Evolutionary conservation across 92 coral and sea anemone species (phyloP).

Genomic region (Epizoanthus illoricatus): DNA sequence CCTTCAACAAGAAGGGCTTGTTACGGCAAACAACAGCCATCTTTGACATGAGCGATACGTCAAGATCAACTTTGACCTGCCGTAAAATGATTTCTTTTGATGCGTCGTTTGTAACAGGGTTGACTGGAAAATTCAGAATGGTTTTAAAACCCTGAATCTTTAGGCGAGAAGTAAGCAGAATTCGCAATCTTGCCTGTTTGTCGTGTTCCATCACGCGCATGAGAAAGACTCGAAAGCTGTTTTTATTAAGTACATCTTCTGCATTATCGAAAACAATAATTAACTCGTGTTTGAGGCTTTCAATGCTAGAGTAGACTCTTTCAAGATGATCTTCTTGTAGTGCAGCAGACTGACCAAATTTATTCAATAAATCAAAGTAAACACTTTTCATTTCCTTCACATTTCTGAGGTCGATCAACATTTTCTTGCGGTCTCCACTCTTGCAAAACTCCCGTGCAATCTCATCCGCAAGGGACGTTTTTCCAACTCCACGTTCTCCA

Average conservation of each 20-base stretch:
- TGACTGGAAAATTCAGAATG: slow-evolving; percentile 37
- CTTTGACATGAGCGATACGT: background rate
- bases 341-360: slow-evolving; percentile 10
- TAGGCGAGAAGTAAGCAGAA: slow-evolving; percentile 49
- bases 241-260: too few relatives aligned
- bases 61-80: background rate
- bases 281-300: slow-evolving; percentile 3
- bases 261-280: too few relatives aligned
- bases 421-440: background rate
- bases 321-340: background rate
- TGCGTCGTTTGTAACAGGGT: slow-evolving; percentile 27
- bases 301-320: slow-evolving; percentile 15
- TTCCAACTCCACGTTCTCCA: too few relatives aligned
- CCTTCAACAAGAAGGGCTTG: slow-evolving; percentile 49
- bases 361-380: slow-evolving; percentile 33
- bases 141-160: background rate
- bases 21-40: slow-evolving; percentile 43
- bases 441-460: background rate
- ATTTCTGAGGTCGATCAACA: slow-evolving; percentile 42
- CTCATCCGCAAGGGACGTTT: background rate
- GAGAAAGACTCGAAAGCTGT: background rate
- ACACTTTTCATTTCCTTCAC: slow-evolving; percentile 19
- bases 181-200: slow-evolving; percentile 19
- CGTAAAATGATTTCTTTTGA: slow-evolving; percentile 26
- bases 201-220: slow-evolving; percentile 13